A percentile compares a stretch with the other conserved stretches of the same genome.
Evolutionary conservation across 1,140 invertebrate species (phyloP).

Genomic region (Meloidogyne floridensis): DNA sequence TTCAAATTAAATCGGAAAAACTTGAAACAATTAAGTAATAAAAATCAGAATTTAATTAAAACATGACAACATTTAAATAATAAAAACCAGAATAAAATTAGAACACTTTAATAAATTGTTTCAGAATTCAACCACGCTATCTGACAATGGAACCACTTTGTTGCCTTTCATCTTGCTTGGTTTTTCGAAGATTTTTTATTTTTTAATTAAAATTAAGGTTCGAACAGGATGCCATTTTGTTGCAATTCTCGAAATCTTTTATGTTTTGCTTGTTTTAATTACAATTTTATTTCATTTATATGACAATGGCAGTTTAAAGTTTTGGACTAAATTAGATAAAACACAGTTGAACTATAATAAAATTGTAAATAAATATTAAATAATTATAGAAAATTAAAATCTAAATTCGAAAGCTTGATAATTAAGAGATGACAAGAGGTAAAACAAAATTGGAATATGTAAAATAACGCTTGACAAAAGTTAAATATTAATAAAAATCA

Average conservation of each 20-base stretch:
- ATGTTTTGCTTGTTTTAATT: slow-evolving; percentile 11
- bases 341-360: not conserved
- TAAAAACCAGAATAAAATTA: too few species aligned
- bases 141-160: slow-evolving; percentile 36
- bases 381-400: not conserved
- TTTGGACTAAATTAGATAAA: not conserved
- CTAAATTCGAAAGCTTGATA: too few species aligned
- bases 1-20: too few species aligned
- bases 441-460: too few species aligned
- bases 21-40: too few species aligned
- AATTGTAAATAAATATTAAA: not conserved
- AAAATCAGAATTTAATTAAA: not conserved
- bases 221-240: slow-evolving; percentile 23
- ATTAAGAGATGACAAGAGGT: too few species aligned
- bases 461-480: too few species aligned
- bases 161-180: slow-evolving; percentile 33
- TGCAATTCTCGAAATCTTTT: slow-evolving; percentile 20
- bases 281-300: slow-evolving; percentile 21
- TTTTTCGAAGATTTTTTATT: not conserved
- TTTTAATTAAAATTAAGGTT: not conserved
- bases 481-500: too few species aligned
- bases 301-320: not conserved
- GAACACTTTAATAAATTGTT: not conserved
- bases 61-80: not conserved
- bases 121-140: slow-evolving; percentile 32